These are phyloP conservation scores for Chelonia mydas DNA, from an alignment of 2,797 vertebrate genomes.

Conservation along the genomic window DNA sequence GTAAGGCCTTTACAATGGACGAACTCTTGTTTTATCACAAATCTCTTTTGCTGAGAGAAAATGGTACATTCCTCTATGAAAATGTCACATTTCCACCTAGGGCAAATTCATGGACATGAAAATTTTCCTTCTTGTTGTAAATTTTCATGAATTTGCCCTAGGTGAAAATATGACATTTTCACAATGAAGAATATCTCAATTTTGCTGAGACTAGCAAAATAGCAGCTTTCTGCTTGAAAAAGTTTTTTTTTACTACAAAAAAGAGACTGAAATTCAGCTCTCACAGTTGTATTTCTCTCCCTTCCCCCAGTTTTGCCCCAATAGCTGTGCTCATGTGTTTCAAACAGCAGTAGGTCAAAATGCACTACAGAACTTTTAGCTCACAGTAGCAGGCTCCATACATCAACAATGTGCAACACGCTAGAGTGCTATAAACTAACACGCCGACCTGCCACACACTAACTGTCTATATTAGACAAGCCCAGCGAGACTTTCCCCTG, in stretches of 20 bases:
- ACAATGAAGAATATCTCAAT: constrained; percentile 48
- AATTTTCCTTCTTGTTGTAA: constrained; percentile 64
- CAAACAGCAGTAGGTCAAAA: neutral
- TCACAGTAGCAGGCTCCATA: neutral
- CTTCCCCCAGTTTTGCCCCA: neutral
- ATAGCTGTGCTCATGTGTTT: neutral
- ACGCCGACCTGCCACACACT: neutral
- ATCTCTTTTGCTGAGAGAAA: neutral
- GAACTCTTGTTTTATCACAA: constrained; percentile 21
- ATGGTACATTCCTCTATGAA: constrained; percentile 51
- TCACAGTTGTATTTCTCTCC: neutral
- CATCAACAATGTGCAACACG: neutral
- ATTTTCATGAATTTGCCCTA: constrained; percentile 62
- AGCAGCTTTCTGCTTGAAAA: neutral
- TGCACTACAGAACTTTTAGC: neutral
- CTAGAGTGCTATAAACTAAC: neutral
- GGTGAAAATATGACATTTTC: constrained; percentile 69
- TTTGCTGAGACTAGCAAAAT: constrained; percentile 69
- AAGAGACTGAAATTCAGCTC: neutral
- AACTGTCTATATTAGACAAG: neutral
- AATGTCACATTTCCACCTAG: constrained; percentile 65
- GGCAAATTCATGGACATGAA: constrained; percentile 70
- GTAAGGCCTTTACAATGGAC: constrained; percentile 32
- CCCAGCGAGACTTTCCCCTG: neutral
- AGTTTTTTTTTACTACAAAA: neutral